Conservation (phyloP, 1,140 invertebrate genomes). For the Heliothis virescens region DNA sequence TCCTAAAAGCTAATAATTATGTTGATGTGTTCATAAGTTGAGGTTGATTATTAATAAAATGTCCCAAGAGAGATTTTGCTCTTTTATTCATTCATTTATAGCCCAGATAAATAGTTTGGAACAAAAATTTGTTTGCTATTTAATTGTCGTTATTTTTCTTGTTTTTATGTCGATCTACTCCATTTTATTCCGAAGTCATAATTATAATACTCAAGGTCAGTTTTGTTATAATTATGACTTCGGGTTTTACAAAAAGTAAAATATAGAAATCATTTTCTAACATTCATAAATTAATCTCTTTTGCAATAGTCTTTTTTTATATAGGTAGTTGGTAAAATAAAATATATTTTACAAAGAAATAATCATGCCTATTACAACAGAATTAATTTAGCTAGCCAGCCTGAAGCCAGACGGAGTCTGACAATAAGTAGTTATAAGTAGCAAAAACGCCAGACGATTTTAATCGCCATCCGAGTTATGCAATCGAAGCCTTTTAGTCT, state of each 20-base stretch:
- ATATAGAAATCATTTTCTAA: no score
- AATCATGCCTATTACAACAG: neutral
- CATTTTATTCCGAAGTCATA: no score
- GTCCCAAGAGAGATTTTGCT: neutral
- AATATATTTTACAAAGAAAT: no score
- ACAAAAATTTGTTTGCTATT: neutral
- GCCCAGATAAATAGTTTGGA: neutral
- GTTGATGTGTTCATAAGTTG: neutral
- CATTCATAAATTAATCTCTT: no score
- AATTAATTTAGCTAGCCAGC: neutral
- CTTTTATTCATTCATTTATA: no score
- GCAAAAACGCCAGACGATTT: conserved; percentile 21
- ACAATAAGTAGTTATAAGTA: neutral
- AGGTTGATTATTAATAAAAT: neutral
- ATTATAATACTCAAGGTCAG: no score
- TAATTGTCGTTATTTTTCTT: no score
- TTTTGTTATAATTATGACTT: no score
- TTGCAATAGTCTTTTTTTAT: no score
- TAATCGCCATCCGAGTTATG: neutral
- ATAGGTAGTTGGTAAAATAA: no score
- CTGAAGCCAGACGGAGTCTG: neutral
- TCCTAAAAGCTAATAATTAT: neutral
- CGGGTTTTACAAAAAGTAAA: no score
- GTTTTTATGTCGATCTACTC: no score
- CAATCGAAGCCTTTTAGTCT: conserved; percentile 12